phyloP scores from a whole-genome alignment of 2,113 vertebrate genomes.

The Calyptomena viridis region DNA sequence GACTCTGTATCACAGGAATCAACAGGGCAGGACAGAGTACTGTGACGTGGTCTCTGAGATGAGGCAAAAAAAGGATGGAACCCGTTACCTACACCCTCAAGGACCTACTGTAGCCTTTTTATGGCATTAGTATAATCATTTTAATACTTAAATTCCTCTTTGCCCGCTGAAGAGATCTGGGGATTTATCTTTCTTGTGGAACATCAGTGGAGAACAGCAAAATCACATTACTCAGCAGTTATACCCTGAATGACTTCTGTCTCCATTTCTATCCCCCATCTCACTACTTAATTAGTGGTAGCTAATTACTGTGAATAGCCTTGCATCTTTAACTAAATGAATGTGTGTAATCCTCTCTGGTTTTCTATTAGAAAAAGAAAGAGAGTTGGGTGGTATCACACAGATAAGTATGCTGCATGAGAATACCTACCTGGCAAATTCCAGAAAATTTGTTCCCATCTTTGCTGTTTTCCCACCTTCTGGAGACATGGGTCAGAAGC shows the following conservation, averaged over 20 bases:
- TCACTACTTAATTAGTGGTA: not conserved
- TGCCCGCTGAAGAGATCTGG: not conserved
- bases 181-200: not conserved
- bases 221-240: not conserved
- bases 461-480: not conserved
- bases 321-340: slow-evolving; percentile 7
- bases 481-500: not conserved
- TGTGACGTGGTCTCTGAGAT: not conserved
- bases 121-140: not conserved
- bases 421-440: not conserved
- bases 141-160: not conserved
- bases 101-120: not conserved
- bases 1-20: not conserved
- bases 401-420: not conserved
- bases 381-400: not conserved
- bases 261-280: not conserved
- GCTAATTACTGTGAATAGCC: not conserved
- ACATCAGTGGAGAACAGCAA: not conserved
- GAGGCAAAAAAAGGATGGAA: not conserved
- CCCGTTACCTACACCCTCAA: not conserved
- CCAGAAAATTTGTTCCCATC: not conserved
- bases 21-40: not conserved
- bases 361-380: not conserved
- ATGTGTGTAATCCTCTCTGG: not conserved
- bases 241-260: not conserved